Evolutionary conservation across 2,888 invertebrate genomes (phyloP), one percentile per base, ranked within the genome.

Genomic region (Dicranocentrus wangi): DNA sequence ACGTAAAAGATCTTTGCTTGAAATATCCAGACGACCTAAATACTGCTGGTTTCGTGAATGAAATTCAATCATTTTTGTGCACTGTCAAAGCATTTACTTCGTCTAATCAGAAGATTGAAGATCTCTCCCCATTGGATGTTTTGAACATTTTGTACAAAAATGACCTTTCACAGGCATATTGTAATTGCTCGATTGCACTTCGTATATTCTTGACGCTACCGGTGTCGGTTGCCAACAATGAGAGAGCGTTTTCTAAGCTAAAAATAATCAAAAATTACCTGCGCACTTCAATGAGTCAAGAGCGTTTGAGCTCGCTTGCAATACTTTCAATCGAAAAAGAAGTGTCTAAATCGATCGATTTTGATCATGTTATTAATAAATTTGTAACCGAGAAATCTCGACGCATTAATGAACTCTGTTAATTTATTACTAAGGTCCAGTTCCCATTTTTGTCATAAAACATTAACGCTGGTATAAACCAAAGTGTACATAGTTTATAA

Each of bases 231-330:
- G 47, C 78, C 1, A 39, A 23, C 10, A 65, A 63, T 19, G 79
- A 79, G 21, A 10, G 79, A 19, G 19, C 71, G 1, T 79, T 79
- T 55, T 72, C 72, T 3, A 79, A 72, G 19, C 55, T 79, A 1
- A 72, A 72, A 28, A n/a, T 72, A 0, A 65, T 79, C 1, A 79
- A 72, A 27, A 72, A 60, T 39, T 72, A 79, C 19, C 32, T 78
- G 7, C 27, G 79, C 1, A 53, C 65, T 1, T 43, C 21, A 0
- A 79, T 72, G 70, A 65, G 71, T 1, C 71, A 79, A 28, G 55
- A 72, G 15, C 21, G 79, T n/a, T 28, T 79, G 3, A 58, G 25
- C 19, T 2, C 17, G 0, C 21, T 79, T 2, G 39, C 72, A 1
- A 79, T 72, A 15, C n/a, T 79, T 0, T 63, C 72, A 13, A 72